phyloP scores from a whole-genome alignment of 37 sponge, comb jelly and placozoan species.

The Theonella swinhoei region DNA sequence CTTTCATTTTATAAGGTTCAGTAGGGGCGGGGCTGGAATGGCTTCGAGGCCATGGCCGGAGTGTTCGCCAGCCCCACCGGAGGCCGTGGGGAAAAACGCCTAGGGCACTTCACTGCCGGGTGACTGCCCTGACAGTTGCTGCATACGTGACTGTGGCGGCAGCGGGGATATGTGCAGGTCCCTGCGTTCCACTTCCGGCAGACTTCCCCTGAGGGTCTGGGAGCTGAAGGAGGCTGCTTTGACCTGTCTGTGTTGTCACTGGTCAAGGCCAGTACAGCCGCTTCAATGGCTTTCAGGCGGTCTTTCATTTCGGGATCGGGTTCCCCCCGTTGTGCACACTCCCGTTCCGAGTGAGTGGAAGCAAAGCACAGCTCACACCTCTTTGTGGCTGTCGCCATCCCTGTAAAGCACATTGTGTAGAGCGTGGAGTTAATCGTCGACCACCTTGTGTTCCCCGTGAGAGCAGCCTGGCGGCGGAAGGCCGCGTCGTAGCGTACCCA shows the following conservation, averaged over 20 bases:
- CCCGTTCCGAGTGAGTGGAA: neutral
- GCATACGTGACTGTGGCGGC: neutral
- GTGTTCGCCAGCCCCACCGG: no score
- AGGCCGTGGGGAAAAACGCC: no score
- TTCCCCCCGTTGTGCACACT: conserved; percentile 14
- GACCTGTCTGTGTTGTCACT: no score
- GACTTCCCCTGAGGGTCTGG: neutral
- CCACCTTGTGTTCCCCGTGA: conserved; percentile 4
- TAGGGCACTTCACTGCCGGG: neutral
- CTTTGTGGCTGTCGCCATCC: neutral
- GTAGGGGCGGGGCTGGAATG: no score
- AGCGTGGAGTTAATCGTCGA: conserved; percentile 14
- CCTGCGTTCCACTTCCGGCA: neutral
- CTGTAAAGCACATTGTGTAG: conserved; percentile 28
- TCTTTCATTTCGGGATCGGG: conserved; percentile 8
- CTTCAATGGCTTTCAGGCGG: conserved; percentile 5
- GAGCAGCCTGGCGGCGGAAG: conserved; percentile 26
- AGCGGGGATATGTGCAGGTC: neutral
- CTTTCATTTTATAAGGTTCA: no score
- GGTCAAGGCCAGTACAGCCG: neutral
- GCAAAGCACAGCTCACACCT: conserved; percentile 13
- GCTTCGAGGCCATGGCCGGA: no score
- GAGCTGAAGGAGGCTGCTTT: no score
- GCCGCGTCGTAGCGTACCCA: conserved; percentile 44
- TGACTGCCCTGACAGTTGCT: neutral